A percentile compares a stretch with the other conserved stretches of the same genome.
Conservation (phyloP, 2,113 vertebrate species). For the Mustela nigripes region DNA sequence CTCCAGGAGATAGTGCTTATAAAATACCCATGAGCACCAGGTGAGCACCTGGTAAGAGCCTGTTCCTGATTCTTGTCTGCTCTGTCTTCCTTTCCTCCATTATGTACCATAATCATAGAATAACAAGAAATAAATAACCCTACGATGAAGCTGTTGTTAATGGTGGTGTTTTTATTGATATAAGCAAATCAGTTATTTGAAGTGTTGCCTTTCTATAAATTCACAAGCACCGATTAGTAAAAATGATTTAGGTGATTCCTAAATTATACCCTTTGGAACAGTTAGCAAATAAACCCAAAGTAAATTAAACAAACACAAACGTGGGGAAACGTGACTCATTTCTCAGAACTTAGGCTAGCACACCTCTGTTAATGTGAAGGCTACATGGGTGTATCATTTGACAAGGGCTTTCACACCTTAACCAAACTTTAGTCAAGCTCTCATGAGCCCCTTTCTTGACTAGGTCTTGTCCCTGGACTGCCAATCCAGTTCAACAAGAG, state of each 20-base stretch:
- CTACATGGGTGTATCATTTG: background rate
- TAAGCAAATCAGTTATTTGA: background rate
- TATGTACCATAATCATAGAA: background rate
- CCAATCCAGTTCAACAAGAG: background rate
- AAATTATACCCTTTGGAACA: background rate
- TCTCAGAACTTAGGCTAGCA: background rate
- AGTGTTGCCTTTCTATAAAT: background rate
- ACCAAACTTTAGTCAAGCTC: background rate
- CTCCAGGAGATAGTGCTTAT: background rate
- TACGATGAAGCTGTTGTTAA: background rate
- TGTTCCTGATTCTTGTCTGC: background rate
- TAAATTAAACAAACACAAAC: background rate
- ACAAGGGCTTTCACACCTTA: background rate
- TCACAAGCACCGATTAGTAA: background rate
- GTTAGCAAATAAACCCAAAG: background rate
- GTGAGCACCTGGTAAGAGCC: accelerated
- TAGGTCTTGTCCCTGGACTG: background rate
- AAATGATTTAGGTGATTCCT: background rate
- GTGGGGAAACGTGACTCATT: background rate
- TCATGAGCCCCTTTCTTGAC: background rate
- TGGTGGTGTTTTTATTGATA: background rate
- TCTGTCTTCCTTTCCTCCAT: background rate
- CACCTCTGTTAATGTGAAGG: background rate
- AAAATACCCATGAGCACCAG: no score
- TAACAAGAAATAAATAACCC: background rate